Conservation (phyloP, 1,140 invertebrate species). For the Andrena cerasifolii region DNA sequence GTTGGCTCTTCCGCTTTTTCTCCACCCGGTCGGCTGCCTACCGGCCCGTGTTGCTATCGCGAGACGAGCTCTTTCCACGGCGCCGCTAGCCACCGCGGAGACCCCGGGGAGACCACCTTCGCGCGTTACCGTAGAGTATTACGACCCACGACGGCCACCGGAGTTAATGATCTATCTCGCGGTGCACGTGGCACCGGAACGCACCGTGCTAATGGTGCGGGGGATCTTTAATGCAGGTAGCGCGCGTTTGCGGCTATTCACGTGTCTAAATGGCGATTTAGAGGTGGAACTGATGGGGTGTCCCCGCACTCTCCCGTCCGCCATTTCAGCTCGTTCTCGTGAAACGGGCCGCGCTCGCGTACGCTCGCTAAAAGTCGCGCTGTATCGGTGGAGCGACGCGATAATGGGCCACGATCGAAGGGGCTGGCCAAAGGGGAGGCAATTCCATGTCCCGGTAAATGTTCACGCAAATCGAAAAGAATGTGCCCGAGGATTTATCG, state of each 20-base stretch:
- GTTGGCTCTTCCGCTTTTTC: constrained; percentile 12
- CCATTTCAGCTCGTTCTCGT: constrained; percentile 28
- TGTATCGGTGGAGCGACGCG: constrained; percentile 6
- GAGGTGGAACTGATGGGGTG: constrained; percentile 32
- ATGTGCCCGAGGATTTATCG: constrained; percentile 18
- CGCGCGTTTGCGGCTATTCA: constrained; percentile 32
- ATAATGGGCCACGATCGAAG: constrained; percentile 7
- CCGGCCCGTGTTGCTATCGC: neutral
- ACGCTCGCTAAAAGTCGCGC: neutral
- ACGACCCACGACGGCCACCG: constrained; percentile 32
- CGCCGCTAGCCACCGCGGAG: neutral
- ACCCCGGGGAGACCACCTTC: neutral
- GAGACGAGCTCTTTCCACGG: constrained; percentile 18
- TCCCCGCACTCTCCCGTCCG: neutral
- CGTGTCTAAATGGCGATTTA: constrained; percentile 52
- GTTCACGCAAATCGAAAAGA: constrained; percentile 26
- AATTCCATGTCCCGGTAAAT: neutral
- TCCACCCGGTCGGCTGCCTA: neutral
- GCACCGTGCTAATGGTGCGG: neutral
- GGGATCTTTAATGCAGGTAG: constrained; percentile 43
- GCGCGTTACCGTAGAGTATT: constrained; percentile 25
- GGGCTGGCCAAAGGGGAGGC: neutral
- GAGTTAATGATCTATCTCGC: constrained; percentile 55
- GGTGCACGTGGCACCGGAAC: constrained; percentile 15
- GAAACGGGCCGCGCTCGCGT: no score